Evolutionary conservation across 2,113 vertebrate genomes (phyloP).

Genomic region (Cololabis saira): DNA sequence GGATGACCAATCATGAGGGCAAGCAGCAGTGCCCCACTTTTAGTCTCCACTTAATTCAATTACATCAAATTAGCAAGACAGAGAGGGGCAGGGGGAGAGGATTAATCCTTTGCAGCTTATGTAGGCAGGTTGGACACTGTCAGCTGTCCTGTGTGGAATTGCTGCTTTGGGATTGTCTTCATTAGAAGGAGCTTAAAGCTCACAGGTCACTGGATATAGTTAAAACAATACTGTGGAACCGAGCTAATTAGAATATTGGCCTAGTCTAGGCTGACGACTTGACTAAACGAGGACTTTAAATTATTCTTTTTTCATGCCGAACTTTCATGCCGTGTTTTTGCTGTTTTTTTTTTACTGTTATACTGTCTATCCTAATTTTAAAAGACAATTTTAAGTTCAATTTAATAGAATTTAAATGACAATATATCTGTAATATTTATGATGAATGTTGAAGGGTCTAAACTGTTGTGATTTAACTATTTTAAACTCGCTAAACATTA

Average conservation of each 20-base stretch:
- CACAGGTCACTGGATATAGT: slow-evolving; percentile 66
- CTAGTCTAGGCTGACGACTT: slow-evolving; percentile 19
- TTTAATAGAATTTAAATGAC: too few species aligned
- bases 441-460: too few species aligned
- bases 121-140: slow-evolving; percentile 71
- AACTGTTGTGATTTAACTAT: too few species aligned
- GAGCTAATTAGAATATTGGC: slow-evolving; percentile 58
- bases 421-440: too few species aligned
- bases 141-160: slow-evolving; percentile 58
- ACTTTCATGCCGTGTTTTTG: background rate
- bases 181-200: slow-evolving; percentile 70
- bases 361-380: background rate
- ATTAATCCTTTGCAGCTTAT: slow-evolving; percentile 67
- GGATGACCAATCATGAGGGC: slow-evolving; percentile 65
- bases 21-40: slow-evolving; percentile 65
- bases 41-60: slow-evolving; percentile 76
- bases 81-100: slow-evolving; percentile 27
- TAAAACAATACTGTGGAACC: slow-evolving; percentile 64
- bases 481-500: too few species aligned
- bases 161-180: slow-evolving; percentile 66
- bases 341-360: background rate
- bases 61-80: slow-evolving; percentile 73
- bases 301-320: background rate
- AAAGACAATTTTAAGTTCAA: too few species aligned
- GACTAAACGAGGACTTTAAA: background rate